phyloP scores from a whole-genome alignment of 1,140 invertebrate genomes.

The Lutraria rhynchaena region DNA sequence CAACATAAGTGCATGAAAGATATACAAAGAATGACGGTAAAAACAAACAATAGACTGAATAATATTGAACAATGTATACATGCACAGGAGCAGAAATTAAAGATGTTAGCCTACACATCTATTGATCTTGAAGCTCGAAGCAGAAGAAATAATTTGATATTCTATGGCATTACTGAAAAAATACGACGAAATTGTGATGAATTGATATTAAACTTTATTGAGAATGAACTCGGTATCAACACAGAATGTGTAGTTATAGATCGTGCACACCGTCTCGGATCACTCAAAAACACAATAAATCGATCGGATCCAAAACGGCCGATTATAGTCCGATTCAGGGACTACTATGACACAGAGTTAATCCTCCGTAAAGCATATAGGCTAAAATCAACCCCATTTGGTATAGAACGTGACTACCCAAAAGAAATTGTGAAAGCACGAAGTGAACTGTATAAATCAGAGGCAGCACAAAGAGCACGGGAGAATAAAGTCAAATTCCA shows the following conservation, averaged over 20 bases:
- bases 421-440: slow-evolving; percentile 15
- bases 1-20: no score
- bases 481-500: neutral
- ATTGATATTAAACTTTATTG: neutral
- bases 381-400: neutral
- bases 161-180: neutral
- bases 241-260: neutral
- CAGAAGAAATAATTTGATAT: neutral
- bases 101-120: neutral
- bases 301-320: neutral
- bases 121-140: neutral
- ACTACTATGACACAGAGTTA: slow-evolving; percentile 13
- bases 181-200: neutral
- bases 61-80: neutral
- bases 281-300: neutral
- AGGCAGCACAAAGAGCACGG: neutral
- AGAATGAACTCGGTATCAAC: neutral
- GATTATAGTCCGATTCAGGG: slow-evolving; percentile 2
- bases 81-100: neutral
- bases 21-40: no score
- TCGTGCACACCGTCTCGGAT: neutral
- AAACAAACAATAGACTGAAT: no score
- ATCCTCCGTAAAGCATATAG: slow-evolving; percentile 3
- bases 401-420: slow-evolving; percentile 23
- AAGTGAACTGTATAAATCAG: neutral